Evolutionary conservation across 1,140 invertebrate species (phyloP).

Genomic region (Theocolax elegans): DNA sequence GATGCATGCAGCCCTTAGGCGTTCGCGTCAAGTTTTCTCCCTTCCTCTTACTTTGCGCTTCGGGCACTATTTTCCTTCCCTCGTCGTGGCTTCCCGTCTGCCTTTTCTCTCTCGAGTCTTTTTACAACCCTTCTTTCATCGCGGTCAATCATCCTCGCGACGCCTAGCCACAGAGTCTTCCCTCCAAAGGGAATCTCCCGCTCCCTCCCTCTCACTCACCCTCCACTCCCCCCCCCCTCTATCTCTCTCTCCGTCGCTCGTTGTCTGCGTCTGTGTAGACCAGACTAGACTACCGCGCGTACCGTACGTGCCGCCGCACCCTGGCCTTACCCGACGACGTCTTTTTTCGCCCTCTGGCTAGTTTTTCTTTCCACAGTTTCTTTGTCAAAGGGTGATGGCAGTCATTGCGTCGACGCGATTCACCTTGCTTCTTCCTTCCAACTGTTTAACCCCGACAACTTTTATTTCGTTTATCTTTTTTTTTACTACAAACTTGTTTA

Average conservation of each 20-base stretch:
- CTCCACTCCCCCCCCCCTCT: too few relatives aligned
- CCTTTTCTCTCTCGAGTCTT: background rate
- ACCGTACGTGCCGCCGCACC: too few relatives aligned
- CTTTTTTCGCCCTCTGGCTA: too few relatives aligned
- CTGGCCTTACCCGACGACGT: background rate
- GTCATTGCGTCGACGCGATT: too few relatives aligned
- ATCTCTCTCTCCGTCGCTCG: too few relatives aligned
- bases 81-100: background rate
- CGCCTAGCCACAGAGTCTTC: background rate
- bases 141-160: slow-evolving; percentile 53
- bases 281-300: background rate
- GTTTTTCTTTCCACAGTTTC: too few relatives aligned
- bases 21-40: background rate
- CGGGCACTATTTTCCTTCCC: background rate
- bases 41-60: background rate
- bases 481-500: background rate
- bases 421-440: too few relatives aligned
- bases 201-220: too few relatives aligned
- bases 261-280: background rate
- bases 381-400: too few relatives aligned
- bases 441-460: too few relatives aligned
- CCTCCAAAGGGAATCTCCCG: background rate
- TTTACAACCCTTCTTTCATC: slow-evolving; percentile 33
- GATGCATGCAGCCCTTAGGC: background rate
- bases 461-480: too few relatives aligned